A percentile compares a stretch with the other conserved stretches of the same genome.
These are phyloP conservation scores for Limonius californicus DNA, from an alignment of 1,140 invertebrate species.

Conservation along the genomic window DNA sequence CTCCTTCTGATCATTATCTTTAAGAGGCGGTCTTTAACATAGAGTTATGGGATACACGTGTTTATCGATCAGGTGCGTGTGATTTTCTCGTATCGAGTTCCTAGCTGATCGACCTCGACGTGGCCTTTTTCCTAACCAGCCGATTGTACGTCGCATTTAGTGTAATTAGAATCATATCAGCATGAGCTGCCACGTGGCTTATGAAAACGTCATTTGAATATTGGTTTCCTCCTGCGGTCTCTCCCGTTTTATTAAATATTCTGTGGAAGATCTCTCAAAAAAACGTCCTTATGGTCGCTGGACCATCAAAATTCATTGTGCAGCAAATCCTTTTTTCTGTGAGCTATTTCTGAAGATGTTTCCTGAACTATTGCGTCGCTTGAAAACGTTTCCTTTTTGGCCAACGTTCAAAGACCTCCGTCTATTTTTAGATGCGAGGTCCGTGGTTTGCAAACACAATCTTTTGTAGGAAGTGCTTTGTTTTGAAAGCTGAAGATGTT, in stretches of 20 bases:
- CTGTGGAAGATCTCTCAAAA: too few species aligned
- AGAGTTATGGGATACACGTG: too few species aligned
- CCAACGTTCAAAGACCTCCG: neutral
- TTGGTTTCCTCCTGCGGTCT: neutral
- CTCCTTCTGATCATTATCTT: too few species aligned
- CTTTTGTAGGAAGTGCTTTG: too few species aligned
- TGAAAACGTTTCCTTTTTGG: constrained; percentile 4
- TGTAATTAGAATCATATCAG: neutral
- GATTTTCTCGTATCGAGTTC: too few species aligned
- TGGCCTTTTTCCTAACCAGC: constrained; percentile 3
- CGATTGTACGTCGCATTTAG: neutral
- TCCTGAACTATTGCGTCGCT: neutral
- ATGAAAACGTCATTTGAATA: neutral
- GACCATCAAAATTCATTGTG: too few species aligned
- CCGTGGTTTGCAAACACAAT: too few species aligned
- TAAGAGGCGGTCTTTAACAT: too few species aligned
- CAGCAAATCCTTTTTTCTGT: neutral
- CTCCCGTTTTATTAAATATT: too few species aligned
- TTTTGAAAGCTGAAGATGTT: too few species aligned
- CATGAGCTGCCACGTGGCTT: neutral
- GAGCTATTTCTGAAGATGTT: neutral
- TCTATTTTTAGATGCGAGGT: neutral
- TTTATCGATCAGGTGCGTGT: too few species aligned
- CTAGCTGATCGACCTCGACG: neutral
- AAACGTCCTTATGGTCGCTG: too few species aligned